Evolutionary conservation across 2,113 vertebrate species (phyloP).

Genomic region (Pipra filicauda): DNA sequence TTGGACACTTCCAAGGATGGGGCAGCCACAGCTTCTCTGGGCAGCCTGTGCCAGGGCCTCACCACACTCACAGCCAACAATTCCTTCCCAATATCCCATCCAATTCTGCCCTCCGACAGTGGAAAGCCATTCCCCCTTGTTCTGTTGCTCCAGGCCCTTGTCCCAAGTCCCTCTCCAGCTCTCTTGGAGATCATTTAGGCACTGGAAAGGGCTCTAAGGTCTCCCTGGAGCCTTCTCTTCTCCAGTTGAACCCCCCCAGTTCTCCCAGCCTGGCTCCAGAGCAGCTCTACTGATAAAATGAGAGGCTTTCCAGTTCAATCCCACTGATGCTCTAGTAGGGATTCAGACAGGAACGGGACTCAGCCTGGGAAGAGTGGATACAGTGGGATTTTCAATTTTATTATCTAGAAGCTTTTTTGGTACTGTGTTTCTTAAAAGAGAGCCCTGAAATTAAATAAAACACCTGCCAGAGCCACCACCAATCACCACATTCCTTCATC

Average conservation of each 20-base stretch:
- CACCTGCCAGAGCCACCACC: neutral
- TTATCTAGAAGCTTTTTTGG: fast-evolving
- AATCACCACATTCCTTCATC: fast-evolving
- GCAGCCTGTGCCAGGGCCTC: neutral
- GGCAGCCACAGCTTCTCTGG: neutral
- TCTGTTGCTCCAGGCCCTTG: fast-evolving
- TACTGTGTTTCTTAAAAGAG: neutral
- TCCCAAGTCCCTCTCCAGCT: neutral
- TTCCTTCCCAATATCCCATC: neutral
- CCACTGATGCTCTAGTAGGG: neutral
- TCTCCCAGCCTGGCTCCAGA: neutral
- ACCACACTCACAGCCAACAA: neutral
- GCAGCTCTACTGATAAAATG: neutral
- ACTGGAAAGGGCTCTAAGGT: neutral
- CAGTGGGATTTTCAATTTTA: neutral
- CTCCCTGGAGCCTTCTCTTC: neutral
- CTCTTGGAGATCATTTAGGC: neutral
- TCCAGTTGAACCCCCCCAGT: fast-evolving
- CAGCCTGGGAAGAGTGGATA: no score
- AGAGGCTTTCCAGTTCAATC: neutral
- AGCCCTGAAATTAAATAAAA: neutral
- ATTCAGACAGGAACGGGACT: neutral
- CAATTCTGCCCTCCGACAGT: fast-evolving
- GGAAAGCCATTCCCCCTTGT: neutral
- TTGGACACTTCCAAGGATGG: neutral